phyloP scores from a whole-genome alignment of 1,140 invertebrate species.

The Phocides pigmalion region DNA sequence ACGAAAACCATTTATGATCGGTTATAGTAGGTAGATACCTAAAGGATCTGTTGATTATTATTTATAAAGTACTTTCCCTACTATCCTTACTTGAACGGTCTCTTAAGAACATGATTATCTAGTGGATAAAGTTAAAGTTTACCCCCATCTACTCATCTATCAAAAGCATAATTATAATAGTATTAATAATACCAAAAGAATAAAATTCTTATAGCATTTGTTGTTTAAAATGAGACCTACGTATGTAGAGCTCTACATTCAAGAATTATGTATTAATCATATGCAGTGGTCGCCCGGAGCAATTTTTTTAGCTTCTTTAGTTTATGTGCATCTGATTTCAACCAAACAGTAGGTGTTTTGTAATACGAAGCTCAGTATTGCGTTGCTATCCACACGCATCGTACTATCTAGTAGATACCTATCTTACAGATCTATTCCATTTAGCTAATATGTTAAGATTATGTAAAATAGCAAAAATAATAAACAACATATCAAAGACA shows the following conservation, averaged over 20 bases:
- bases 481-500: neutral
- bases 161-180: too few relatives aligned
- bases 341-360: conserved; percentile 5
- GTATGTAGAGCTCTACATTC: neutral
- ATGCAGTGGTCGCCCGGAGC: conserved; percentile 14
- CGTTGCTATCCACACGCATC: conserved; percentile 14
- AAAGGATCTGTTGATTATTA: too few relatives aligned
- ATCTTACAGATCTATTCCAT: neutral
- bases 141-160: too few relatives aligned
- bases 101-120: too few relatives aligned
- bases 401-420: too few relatives aligned
- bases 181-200: too few relatives aligned
- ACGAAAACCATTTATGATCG: too few relatives aligned
- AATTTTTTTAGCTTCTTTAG: conserved; percentile 18
- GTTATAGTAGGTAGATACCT: too few relatives aligned
- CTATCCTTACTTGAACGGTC: too few relatives aligned
- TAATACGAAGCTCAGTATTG: conserved; percentile 22
- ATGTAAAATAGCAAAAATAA: neutral
- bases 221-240: too few relatives aligned
- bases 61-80: too few relatives aligned
- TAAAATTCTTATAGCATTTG: neutral
- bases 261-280: conserved; percentile 20
- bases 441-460: conserved; percentile 18
- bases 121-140: too few relatives aligned
- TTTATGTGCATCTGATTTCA: conserved; percentile 31